Percentiles rank a stretch among this genome's conserved stretches.
These are phyloP conservation scores for Thalassarche chlororhynchos DNA, from an alignment of 2,113 vertebrate genomes.

Conservation along the genomic window DNA sequence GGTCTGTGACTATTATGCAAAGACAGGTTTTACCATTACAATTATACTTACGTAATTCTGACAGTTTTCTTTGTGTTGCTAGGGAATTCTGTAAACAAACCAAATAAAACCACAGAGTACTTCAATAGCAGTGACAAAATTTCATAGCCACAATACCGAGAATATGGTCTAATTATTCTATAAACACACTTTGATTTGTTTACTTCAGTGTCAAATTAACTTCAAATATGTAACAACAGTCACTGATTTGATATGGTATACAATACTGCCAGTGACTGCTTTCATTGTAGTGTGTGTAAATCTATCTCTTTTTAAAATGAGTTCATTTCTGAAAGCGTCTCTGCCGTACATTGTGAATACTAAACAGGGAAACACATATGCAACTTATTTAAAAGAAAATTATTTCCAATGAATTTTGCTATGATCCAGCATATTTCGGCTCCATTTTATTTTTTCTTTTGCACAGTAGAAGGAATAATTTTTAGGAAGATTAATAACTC, in stretches of 20 bases:
- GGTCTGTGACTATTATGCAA: not conserved
- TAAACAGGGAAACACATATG: constrained; percentile 63
- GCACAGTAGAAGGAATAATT: constrained; percentile 29
- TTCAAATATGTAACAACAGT: constrained; percentile 75
- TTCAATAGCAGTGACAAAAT: constrained; percentile 75
- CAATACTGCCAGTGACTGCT: constrained; percentile 39
- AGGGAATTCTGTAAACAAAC: constrained; percentile 75
- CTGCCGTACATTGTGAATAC: constrained; percentile 4
- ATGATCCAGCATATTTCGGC: constrained; percentile 3
- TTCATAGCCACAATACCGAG: constrained; percentile 67
- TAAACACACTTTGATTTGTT: constrained; percentile 86
- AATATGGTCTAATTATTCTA: constrained; percentile 81
- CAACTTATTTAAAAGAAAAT: constrained; percentile 72
- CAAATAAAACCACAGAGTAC: constrained; percentile 65
- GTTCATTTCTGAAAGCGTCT: constrained; percentile 49
- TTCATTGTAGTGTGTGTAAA: constrained; percentile 45
- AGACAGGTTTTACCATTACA: constrained; percentile 37
- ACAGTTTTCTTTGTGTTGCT: constrained; percentile 75
- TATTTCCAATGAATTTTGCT: constrained; percentile 58
- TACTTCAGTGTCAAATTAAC: constrained; percentile 82
- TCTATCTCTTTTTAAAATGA: constrained; percentile 56
- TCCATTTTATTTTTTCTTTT: constrained; percentile 26
- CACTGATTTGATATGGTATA: constrained; percentile 69
- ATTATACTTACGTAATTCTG: constrained; percentile 39
- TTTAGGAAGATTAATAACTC: constrained; percentile 50